Base-by-base conservation (phyloP, 1,140 invertebrate species). In the Drosophila pallidifrons region DNA sequence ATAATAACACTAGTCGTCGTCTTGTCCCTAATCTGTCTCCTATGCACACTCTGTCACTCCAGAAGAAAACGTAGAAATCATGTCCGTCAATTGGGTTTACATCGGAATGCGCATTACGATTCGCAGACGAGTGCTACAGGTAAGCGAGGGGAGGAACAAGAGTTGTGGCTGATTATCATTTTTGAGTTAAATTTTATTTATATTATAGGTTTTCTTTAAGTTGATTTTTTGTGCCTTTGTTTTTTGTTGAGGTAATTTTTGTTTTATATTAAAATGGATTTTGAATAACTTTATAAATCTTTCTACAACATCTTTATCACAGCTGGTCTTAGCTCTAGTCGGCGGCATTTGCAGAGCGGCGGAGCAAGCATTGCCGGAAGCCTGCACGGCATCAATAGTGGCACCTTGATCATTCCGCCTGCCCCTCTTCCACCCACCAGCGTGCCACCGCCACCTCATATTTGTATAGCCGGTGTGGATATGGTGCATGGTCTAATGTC, bases 21-120 rank as follows among this genome's bases (percentile, higher is more conserved):
- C 86, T 93, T 82, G 92, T 93, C 91, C 92, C 92, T 93, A 93
- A 93, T 92, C 79, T 93, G 92, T 93, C 92, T 93, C 92, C 92
- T 93, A 92, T 93, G 92, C 92, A 93, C 86, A 91, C 91, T 93
- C 77, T 93, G 81, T 92, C 92, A 93, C 88, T 92, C 92, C 91
- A 92, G 89, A 92, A 93, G 91, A 93, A 93, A 91, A 91, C 92
- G 91, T 85, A 91, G 92, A 72, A 86, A 89, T 55, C 92, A 92
- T 79, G 80, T 76, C 13, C 83, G 91, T 13, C 92, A 92, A 72
- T 76, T 92, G 75, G 92, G 91, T 41, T 79, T 93, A 63, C 92
- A 93, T 86, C 88, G 92, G 64, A 92, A 92, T 83, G 83, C 90
- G 52, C 92, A 92, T 49, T 93, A 92, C 57, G 92, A 93, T 72